Base-by-base conservation (phyloP, 2,113 vertebrate species). In the Excalfactoria chinensis region DNA sequence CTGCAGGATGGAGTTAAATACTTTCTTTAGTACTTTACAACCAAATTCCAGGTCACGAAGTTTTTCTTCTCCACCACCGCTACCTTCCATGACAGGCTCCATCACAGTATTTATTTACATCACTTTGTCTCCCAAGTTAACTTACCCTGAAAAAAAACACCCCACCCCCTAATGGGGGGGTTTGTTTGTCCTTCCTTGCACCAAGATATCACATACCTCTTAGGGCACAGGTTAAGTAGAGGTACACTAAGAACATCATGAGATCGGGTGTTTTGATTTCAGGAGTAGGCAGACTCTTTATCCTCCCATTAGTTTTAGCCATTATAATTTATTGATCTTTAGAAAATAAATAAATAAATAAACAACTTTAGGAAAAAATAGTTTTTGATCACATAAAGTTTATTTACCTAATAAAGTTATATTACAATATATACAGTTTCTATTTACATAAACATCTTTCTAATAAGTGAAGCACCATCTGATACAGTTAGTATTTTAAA, bases 361-460 rank as follows among this genome's bases (percentile, higher is more conserved):
- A 63, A 49, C 10, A 58, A 83, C 40, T 77, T 22, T 4, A 56
- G 32, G 23, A 73, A 84, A 46, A 82, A 74, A 7, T 48, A 85
- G 11, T 41, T 83, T 93, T 80, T 15, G 58, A 59, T 64, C 68
- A 82, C 60, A 86, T 91, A 62, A 89, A 87, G 46, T 95, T 96
- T 95, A 95, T 96, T 95, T 93, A 83, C 23, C 93, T 71, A 74
- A 51, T 83, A 53, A 88, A 94, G 62, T 56, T 96, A 96, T 93
- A 91, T 96, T 96, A 96, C 96, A 96, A 55, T 96, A 96, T 96
- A 84, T 96, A 96, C 96, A 96, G 48, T 91, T 89, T 70, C 78
- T 95, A 96, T 96, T 89, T 93, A 96, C 85, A 96, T 83, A 63
- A 19, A 89, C 14, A 51, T 6, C 67, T 67, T 93, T 75, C 77